Evolutionary conservation across 1,140 invertebrate genomes (phyloP).

Genomic region (Bathynomus jamesi): DNA sequence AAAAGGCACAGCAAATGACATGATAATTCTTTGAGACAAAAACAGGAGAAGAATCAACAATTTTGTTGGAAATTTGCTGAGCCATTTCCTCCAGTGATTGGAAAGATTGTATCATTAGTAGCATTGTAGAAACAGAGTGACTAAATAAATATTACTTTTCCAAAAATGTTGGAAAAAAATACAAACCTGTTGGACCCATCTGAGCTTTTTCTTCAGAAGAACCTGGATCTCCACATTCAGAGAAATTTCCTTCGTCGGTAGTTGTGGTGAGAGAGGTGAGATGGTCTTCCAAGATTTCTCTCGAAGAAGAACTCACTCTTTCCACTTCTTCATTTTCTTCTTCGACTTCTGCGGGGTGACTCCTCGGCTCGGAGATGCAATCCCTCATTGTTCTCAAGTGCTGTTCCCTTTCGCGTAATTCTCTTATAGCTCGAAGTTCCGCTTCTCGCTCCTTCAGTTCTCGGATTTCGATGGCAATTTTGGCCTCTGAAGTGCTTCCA

Average conservation of each 20-base stretch:
- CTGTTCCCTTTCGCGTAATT: not conserved
- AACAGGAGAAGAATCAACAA: too few species aligned
- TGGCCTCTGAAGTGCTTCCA: constrained; percentile 41
- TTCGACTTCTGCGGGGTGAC: not conserved
- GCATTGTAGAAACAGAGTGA: too few species aligned
- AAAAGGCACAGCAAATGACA: too few species aligned
- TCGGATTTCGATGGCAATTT: constrained; percentile 47
- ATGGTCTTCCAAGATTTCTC: constrained; percentile 33
- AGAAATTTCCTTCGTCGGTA: constrained; percentile 43
- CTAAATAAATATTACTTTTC: too few species aligned
- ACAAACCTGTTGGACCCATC: constrained; percentile 40
- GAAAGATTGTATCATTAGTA: too few species aligned
- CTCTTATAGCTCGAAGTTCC: constrained; percentile 7
- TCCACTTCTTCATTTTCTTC: constrained; percentile 20
- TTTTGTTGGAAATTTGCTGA: too few species aligned
- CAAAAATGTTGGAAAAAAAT: too few species aligned
- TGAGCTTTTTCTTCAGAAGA: constrained; percentile 40
- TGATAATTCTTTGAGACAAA: too few species aligned
- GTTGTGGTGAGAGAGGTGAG: constrained; percentile 39
- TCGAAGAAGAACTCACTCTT: constrained; percentile 15
- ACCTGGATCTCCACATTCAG: constrained; percentile 41
- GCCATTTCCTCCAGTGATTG: too few species aligned
- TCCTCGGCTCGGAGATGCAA: not conserved
- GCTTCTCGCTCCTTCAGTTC: constrained; percentile 40
- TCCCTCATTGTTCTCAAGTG: constrained; percentile 37